phyloP scores from a whole-genome alignment of 2,888 invertebrate genomes.

The Pristionchus arcanus region DNA sequence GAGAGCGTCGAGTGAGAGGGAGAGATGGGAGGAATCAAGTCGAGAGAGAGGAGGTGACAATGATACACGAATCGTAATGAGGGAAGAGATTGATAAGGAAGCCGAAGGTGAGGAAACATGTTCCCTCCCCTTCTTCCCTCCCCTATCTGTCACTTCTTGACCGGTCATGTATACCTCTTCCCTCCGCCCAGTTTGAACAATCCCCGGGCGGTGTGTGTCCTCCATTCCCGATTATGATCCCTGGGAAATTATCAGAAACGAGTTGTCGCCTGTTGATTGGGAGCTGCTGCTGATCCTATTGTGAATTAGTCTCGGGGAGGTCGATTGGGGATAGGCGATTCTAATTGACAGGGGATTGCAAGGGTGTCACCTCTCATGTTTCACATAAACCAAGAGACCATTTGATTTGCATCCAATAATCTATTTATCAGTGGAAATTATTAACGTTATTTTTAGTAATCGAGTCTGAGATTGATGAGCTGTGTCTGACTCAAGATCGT shows the following conservation, averaged over 20 bases:
- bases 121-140: slow-evolving; percentile 11
- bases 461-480: background rate
- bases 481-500: slow-evolving; percentile 4
- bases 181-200: slow-evolving; percentile 1
- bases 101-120: background rate
- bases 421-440: too few relatives aligned
- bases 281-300: slow-evolving; percentile 12
- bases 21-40: slow-evolving; percentile 15
- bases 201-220: slow-evolving; percentile 27
- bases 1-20: slow-evolving; percentile 21
- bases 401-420: too few relatives aligned
- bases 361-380: too few relatives aligned
- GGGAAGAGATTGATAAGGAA: background rate
- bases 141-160: slow-evolving; percentile 1
- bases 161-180: slow-evolving; percentile 23
- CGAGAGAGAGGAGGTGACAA: slow-evolving; percentile 23
- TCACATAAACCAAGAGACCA: too few relatives aligned
- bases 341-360: background rate
- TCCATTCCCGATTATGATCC: slow-evolving; percentile 48
- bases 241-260: slow-evolving; percentile 31
- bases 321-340: background rate
- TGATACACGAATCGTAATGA: slow-evolving; percentile 47
- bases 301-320: background rate
- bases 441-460: background rate
- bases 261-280: slow-evolving; percentile 24